Evolutionary conservation across 2,797 vertebrate species (phyloP), one percentile per base, ranked within the genome.

Genomic region (Podarcis lilfordi): DNA sequence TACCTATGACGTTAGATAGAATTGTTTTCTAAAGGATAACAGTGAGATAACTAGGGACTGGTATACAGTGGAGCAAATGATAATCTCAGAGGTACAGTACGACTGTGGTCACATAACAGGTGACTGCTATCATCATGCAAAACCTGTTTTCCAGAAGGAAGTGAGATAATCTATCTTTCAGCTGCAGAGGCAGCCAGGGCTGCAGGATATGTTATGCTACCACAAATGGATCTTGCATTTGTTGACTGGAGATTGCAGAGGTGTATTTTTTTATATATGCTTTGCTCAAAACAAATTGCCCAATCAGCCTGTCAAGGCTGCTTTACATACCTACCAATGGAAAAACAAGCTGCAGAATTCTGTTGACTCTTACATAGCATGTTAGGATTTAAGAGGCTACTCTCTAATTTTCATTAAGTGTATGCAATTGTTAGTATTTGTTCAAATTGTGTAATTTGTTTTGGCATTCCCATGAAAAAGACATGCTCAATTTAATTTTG

Each of bases 91-190:
- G 88, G 43, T 55, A 91, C 2, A 69, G 76, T 86, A 29, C 29
- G 6, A 23, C 37, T 86, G 0, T 8, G 80, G 93, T 95, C 92
- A 93, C 88, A 29, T 1, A 82, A 82, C 86, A 95, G 91, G 89
- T 84, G 82, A 82, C 81, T 88, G 77, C 66, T 76, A 83, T 90
- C 90, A 89, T 21, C 88, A 91, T 82, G 91, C 64, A 74, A 40
- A 23, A 93, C 95, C 94, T 95, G 88, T 93, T 93, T 95, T 84
- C 90, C 91, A 93, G 75, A 92, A 95, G 97, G 96, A 98, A 97
- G 95, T 0, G 0, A 92, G 91, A 96, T 95, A 95, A 92, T 71
- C 50, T 88, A 89, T 94, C 91, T 90, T 43, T 61, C 89, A 82
- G 92, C 59, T 85, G 35, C 89, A 82, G 25, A 83, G 37, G 50